Conservation (phyloP, 2,888 invertebrate genomes). For the Ophion ellenae region DNA sequence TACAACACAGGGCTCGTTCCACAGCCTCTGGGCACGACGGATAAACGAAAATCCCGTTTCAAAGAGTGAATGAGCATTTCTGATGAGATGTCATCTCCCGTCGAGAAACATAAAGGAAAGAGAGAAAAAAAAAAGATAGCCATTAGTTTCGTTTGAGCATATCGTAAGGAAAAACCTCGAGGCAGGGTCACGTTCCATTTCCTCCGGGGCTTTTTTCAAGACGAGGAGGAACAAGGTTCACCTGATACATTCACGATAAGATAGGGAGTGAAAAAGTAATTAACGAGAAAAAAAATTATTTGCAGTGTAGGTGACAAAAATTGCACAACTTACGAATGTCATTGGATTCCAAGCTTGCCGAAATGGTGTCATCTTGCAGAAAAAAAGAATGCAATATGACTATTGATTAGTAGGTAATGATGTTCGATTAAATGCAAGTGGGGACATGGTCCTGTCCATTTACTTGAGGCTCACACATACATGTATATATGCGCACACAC, state of each 20-base stretch:
- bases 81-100: slow-evolving; percentile 45
- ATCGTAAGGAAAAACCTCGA: slow-evolving; percentile 28
- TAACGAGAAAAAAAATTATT: slow-evolving; percentile 8
- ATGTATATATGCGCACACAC: no score
- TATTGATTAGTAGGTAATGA: no score
- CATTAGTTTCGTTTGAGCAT: neutral
- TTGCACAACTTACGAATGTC: neutral
- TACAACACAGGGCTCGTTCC: slow-evolving; percentile 67
- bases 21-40: slow-evolving; percentile 69
- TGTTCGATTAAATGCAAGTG: no score
- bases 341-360: neutral
- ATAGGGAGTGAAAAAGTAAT: neutral
- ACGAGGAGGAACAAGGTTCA: slow-evolving; percentile 22
- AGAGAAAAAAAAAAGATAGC: slow-evolving; percentile 18
- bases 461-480: no score
- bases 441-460: no score
- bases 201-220: slow-evolving; percentile 21
- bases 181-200: slow-evolving; percentile 51
- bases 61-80: slow-evolving; percentile 60
- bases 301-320: neutral
- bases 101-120: slow-evolving; percentile 21
- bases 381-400: neutral
- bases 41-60: slow-evolving; percentile 54
- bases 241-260: slow-evolving; percentile 3
- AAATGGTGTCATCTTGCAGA: neutral